Evolutionary conservation across 2,888 invertebrate species (phyloP).

Genomic region (Lasioglossum leucozonium): DNA sequence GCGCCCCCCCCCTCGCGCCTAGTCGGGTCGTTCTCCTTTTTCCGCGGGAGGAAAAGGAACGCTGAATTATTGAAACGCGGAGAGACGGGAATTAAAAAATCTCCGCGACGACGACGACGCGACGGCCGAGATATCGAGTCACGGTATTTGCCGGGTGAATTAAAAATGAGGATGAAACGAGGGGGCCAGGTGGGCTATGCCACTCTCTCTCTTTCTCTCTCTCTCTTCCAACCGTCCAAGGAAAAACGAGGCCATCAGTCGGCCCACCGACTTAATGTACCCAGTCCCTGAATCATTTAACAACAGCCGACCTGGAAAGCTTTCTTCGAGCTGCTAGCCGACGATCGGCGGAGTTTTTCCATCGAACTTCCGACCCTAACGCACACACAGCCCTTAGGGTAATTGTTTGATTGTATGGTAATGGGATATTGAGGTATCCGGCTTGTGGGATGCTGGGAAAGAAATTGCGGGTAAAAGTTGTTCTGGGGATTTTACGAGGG

Average conservation of each 20-base stretch:
- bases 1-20: background rate
- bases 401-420: background rate
- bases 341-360: background rate
- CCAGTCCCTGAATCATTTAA: slow-evolving; percentile 77
- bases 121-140: slow-evolving; percentile 60
- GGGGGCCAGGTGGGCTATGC: slow-evolving; percentile 65
- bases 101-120: slow-evolving; percentile 64
- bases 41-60: slow-evolving; percentile 53
- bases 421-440: background rate
- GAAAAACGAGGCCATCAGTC: slow-evolving; percentile 79
- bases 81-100: slow-evolving; percentile 81
- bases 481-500: background rate
- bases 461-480: background rate
- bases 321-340: slow-evolving; percentile 11
- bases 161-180: slow-evolving; percentile 81
- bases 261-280: slow-evolving; percentile 77
- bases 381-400: background rate
- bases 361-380: background rate
- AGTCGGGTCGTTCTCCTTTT: background rate
- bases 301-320: slow-evolving; percentile 53
- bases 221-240: slow-evolving; percentile 60
- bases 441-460: background rate
- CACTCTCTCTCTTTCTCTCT: background rate
- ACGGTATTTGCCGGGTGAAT: slow-evolving; percentile 82
- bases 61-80: slow-evolving; percentile 81